Percentiles rank a stretch among this genome's conserved stretches.
These are phyloP conservation scores for Arbacia lixula DNA, from an alignment of 53 echinoderm and acorn worm genomes.

Conservation along the genomic window DNA sequence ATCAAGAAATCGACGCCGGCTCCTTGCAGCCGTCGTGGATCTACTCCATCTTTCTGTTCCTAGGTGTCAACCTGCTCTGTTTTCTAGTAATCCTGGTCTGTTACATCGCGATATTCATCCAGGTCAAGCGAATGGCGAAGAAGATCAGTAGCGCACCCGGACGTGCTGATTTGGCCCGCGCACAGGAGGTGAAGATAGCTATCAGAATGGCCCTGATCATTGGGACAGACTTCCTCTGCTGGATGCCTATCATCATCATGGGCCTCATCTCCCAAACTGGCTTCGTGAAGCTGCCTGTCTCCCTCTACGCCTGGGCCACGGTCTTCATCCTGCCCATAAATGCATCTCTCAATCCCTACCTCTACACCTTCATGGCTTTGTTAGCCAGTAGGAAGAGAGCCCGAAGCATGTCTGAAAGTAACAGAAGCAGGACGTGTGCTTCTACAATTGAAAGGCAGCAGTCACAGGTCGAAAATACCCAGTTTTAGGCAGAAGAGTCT, in stretches of 20 bases:
- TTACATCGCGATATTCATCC: conserved; percentile 67
- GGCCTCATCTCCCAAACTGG: conserved; percentile 65
- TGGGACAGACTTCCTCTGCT: conserved; percentile 73
- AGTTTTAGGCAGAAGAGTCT: too few relatives aligned
- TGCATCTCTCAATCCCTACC: conserved; percentile 71
- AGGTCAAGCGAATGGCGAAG: conserved; percentile 45
- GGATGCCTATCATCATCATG: conserved; percentile 86
- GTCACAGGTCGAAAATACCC: too few relatives aligned
- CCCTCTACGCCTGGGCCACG: conserved; percentile 70
- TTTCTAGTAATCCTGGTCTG: conserved; percentile 66
- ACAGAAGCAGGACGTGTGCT: too few relatives aligned
- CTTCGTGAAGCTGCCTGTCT: conserved; percentile 61
- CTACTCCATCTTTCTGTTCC: conserved; percentile 72
- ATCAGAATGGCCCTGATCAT: conserved; percentile 70
- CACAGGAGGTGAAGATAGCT: conserved; percentile 63
- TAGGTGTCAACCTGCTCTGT: conserved; percentile 64
- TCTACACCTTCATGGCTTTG: conserved; percentile 57
- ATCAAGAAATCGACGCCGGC: conserved; percentile 43
- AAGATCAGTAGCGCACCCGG: conserved; percentile 38
- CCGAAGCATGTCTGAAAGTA: too few relatives aligned
- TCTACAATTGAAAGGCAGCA: too few relatives aligned
- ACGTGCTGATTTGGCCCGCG: not conserved
- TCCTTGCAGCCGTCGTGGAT: conserved; percentile 63
- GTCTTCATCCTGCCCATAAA: conserved; percentile 78
- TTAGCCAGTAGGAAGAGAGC: not conserved